phyloP scores from a whole-genome alignment of 2,797 vertebrate genomes.

The Hypotaenidia okinawae region DNA sequence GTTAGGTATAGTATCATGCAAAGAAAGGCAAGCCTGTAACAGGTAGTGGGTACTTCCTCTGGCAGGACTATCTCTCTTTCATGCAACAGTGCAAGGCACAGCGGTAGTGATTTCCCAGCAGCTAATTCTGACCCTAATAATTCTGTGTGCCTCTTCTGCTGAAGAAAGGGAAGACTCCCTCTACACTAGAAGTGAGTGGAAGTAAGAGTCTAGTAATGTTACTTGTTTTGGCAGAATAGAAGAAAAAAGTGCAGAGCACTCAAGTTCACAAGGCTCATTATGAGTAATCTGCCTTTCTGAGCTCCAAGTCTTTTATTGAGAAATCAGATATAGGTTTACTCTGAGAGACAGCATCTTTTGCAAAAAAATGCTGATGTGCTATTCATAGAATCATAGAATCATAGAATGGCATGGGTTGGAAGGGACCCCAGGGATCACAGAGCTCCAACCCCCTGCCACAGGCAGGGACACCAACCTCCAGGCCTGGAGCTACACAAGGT shows the following conservation, averaged over 20 bases:
- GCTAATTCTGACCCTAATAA: not conserved
- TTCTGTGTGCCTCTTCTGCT: not conserved
- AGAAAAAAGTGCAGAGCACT: not conserved
- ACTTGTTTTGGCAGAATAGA: not conserved
- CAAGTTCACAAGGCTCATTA: not conserved
- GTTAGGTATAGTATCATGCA: rapidly evolving
- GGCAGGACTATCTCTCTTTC: not conserved
- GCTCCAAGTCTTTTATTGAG: not conserved
- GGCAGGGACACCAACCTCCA: too few species aligned
- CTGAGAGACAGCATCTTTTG: not conserved
- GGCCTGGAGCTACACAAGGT: too few species aligned
- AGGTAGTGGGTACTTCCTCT: not conserved
- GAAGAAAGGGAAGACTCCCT: not conserved
- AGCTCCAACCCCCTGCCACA: too few species aligned
- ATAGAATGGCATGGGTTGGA: too few species aligned
- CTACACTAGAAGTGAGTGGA: not conserved
- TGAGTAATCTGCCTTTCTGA: not conserved
- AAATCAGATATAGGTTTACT: not conserved
- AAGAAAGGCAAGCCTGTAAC: not conserved
- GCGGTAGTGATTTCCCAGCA: not conserved
- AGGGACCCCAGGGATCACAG: too few species aligned
- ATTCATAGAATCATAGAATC: not conserved
- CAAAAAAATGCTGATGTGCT: not conserved
- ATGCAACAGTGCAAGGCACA: not conserved
- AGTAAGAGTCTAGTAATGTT: not conserved